These are phyloP conservation scores for Philopotamus ludificatus DNA, from an alignment of 1,140 invertebrate genomes.

Conservation along the genomic window DNA sequence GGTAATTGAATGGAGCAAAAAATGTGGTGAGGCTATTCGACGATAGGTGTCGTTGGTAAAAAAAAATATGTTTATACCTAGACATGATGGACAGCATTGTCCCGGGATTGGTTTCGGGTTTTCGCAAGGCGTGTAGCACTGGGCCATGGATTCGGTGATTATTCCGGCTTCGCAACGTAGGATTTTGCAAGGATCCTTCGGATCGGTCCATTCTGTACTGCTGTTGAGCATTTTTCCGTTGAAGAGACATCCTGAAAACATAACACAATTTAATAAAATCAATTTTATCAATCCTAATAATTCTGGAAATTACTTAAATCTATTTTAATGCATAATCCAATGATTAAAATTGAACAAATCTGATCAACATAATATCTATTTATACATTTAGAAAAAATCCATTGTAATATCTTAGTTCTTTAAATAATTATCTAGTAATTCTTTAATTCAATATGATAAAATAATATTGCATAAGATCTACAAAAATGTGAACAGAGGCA, in stretches of 20 bases:
- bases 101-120: conserved; percentile 64
- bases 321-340: too few species aligned
- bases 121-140: conserved; percentile 78
- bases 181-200: conserved; percentile 67
- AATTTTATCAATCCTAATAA: background rate
- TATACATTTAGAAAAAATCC: too few species aligned
- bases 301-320: background rate
- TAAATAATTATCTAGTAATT: too few species aligned
- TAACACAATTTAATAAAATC: background rate
- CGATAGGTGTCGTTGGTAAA: background rate
- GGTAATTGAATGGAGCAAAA: too few species aligned
- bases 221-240: conserved; percentile 70
- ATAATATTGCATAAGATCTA: too few species aligned
- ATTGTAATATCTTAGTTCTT: too few species aligned
- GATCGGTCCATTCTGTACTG: conserved; percentile 73
- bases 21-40: background rate
- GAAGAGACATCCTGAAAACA: conserved; percentile 69
- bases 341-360: too few species aligned
- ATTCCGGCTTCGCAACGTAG: conserved; percentile 79
- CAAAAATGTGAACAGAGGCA: too few species aligned
- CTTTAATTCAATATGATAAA: too few species aligned
- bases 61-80: conserved; percentile 51
- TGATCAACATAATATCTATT: too few species aligned
- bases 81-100: conserved; percentile 82
- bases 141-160: conserved; percentile 72